Evolutionary conservation across 2,888 invertebrate genomes (phyloP), one percentile per base, ranked within the genome.

Genomic region (Hofmannophila pseudospretella): DNA sequence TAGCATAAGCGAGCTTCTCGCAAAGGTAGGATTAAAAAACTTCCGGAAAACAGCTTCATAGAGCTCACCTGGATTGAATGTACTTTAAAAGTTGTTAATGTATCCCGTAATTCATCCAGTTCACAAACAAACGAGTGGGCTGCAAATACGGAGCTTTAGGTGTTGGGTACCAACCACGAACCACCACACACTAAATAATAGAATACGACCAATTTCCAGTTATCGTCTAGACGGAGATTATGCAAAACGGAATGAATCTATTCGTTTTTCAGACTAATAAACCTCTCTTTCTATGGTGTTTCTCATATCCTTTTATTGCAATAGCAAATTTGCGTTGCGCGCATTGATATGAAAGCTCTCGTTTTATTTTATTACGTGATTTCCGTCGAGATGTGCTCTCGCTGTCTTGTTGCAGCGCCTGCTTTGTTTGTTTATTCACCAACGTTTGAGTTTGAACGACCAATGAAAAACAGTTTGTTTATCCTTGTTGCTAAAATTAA

Each of bases 161-260:
- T n/a, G n/a, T n/a, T n/a, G n/a, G n/a, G n/a, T n/a, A n/a, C n/a
- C n/a, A n/a, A n/a, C n/a, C n/a, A n/a, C n/a, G n/a, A n/a, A n/a
- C n/a, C 44, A 19, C 10, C 40, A 45, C 42, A 46, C 45, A 53
- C 58, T 63, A 57, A 68, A 70, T 66, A 64, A 65, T 63, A 73
- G 60, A 62, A 61, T 58, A 51, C 56, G 48, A 64, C 58, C 50
- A 52, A 59, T 61, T 69, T 61, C 59, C 70, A 70, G 70, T 71
- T 76, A 72, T 73, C 74, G 82, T 84, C 84, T 84, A 85, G 84
- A 84, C 84, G 56, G 74, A 80, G 80, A 81, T 84, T 81, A 82
- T 73, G 76, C 65, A 69, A 78, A 80, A 76, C 70, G 66, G 66
- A 68, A 72, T 72, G 69, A 72, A 65, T 65, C 67, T 68, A 67